phyloP scores from a whole-genome alignment of 2,888 invertebrate genomes.

The Amphipoea lucens region DNA sequence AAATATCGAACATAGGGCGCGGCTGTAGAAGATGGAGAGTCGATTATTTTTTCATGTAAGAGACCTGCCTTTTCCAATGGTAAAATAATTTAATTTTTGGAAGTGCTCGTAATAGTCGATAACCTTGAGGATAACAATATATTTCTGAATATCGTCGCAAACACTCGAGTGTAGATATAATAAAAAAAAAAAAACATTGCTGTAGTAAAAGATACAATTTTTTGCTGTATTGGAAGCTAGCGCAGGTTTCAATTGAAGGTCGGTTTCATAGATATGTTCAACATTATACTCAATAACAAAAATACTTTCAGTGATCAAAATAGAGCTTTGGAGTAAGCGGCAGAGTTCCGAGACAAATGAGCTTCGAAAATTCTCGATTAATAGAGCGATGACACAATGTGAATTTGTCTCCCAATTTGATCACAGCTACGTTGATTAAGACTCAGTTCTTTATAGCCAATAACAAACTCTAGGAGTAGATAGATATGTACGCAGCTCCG shows the following conservation, averaged over 20 bases:
- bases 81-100: neutral
- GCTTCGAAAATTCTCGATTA: conserved; percentile 7
- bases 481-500: conserved; percentile 10
- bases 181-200: neutral
- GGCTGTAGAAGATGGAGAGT: neutral
- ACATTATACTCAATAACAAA: conserved; percentile 74
- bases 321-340: conserved; percentile 62
- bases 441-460: conserved; percentile 13
- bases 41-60: conserved; percentile 13
- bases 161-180: conserved; percentile 1
- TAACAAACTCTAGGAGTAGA: conserved; percentile 22
- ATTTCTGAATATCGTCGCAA: conserved; percentile 32
- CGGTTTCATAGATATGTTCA: conserved; percentile 76
- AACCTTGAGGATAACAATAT: neutral
- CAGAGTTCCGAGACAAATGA: conserved; percentile 1
- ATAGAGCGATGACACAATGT: conserved; percentile 10
- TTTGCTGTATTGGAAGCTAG: conserved; percentile 11
- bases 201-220: neutral
- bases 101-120: neutral
- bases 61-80: neutral
- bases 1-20: conserved; percentile 20
- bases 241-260: conserved; percentile 38
- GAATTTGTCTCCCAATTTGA: conserved; percentile 14
- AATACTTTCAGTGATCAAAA: conserved; percentile 67
- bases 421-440: conserved; percentile 1